Evolutionary conservation across 2,113 vertebrate genomes (phyloP), one percentile per base, ranked within the genome.

Genomic region (Bostrychus sinensis): DNA sequence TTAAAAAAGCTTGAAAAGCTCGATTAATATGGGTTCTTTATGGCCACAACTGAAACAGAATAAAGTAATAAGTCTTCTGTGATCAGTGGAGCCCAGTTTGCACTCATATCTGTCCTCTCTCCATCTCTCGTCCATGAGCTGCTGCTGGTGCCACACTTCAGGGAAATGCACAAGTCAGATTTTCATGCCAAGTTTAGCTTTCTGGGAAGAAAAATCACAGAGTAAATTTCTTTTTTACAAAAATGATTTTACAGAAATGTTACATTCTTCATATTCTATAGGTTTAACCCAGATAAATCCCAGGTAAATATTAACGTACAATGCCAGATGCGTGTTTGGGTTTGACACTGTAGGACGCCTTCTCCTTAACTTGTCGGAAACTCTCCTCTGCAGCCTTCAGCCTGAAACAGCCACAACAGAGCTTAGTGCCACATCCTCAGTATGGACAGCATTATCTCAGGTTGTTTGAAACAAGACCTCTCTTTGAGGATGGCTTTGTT

Each of bases 111-210:
- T 7, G 3, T 30, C 28, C 28, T 30, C 7, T 7, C 3, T 3
- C 28, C 28, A 30, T 3, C 7, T 30, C 28, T 4, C 7, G 28
- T 30, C 28, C 7, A 4, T 30, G 28, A 7, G 7, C 3, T 7
- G 28, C 28, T 30, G 28, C 28, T 71, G 68, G 62, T 66, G 53
- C 48, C 63, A 58, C 64, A 32, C 58, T 34, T 32, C 2, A 1
- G 25, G 19, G 26, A 70, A 65, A 62, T 3, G 32, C 25, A 10
- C 8, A 23, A 16, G 7, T 84, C 53, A 97, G 41, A 94, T 97
- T 90, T 98, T 98, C 95, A 98, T 96, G 63, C 94, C 96, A 84
- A 98, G 93, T 84, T 98, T 98, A 74, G 96, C 96, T 96, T 98
- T 98, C 96, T 98, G 92, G 84, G 81, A 80, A 72, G 22, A 41